These are phyloP conservation scores for Apodemia zela DNA, from an alignment of 2,888 invertebrate genomes.

Conservation along the genomic window DNA sequence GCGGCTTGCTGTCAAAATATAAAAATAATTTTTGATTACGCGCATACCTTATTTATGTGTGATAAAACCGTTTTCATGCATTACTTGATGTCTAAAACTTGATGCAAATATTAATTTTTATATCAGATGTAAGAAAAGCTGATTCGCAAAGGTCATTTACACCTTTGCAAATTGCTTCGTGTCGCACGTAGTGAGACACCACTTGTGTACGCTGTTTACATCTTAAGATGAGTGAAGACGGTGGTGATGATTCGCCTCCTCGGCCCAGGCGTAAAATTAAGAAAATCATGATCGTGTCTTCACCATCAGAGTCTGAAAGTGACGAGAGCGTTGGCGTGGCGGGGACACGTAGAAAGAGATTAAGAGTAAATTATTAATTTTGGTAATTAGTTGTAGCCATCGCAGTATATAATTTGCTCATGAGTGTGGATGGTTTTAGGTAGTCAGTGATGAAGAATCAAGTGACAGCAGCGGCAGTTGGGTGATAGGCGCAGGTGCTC, in stretches of 20 bases:
- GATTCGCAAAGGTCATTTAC: conserved; percentile 64
- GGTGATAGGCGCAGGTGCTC: conserved; percentile 44
- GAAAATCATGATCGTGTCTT: conserved; percentile 55
- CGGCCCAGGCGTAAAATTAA: conserved; percentile 59
- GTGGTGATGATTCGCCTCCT: conserved; percentile 55
- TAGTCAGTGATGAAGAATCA: conserved; percentile 71
- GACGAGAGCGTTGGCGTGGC: conserved; percentile 62
- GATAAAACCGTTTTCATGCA: conserved; percentile 41
- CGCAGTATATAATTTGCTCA: conserved; percentile 2
- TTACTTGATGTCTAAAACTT: conserved; percentile 43
- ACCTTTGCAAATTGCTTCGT: conserved; percentile 67
- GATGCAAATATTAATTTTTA: conserved; percentile 48
- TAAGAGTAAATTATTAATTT: conserved; percentile 55
- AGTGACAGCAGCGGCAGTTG: conserved; percentile 67
- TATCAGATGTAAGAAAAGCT: conserved; percentile 44
- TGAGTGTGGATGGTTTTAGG: conserved; percentile 57
- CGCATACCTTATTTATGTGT: conserved; percentile 45
- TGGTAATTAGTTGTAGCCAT: background rate
- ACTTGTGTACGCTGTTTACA: conserved; percentile 43
- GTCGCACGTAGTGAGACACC: conserved; percentile 52
- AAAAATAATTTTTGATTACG: conserved; percentile 52
- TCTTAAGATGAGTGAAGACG: conserved; percentile 64
- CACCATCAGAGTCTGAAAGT: conserved; percentile 65
- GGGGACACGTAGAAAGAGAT: conserved; percentile 65
- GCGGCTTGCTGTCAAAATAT: conserved; percentile 80